These are phyloP conservation scores for Platyrinchus mystaceus DNA, from an alignment of 2,797 vertebrate species.

Conservation along the genomic window DNA sequence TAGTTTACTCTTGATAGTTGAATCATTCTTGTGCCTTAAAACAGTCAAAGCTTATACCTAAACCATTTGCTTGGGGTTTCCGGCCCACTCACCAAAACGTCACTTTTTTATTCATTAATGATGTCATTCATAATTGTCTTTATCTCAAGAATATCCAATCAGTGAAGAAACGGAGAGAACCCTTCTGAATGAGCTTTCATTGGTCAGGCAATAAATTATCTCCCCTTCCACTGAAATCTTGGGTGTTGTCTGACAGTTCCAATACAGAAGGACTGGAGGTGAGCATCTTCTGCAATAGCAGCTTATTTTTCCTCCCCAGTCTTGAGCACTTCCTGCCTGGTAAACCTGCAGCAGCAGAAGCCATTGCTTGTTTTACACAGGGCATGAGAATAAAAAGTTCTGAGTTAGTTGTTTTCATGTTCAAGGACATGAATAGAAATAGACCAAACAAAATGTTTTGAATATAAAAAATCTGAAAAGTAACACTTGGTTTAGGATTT, in stretches of 20 bases:
- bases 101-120: neutral
- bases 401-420: neutral
- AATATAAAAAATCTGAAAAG: neutral
- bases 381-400: neutral
- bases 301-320: neutral
- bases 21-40: conserved; percentile 16
- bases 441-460: neutral
- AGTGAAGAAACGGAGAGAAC: neutral
- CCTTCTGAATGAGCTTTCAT: neutral
- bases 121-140: neutral
- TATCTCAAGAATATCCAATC: neutral
- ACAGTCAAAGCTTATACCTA: neutral
- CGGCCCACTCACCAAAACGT: neutral
- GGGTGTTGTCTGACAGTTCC: neutral
- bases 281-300: neutral
- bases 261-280: neutral
- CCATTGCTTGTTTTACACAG: neutral
- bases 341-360: neutral
- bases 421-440: neutral
- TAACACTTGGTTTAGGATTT: neutral
- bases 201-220: neutral
- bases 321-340: neutral
- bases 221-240: neutral
- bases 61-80: neutral
- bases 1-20: neutral